A percentile compares a stretch with the other conserved stretches of the same genome.
These are phyloP conservation scores for Elephas maximus DNA, from an alignment of 2,113 vertebrate species.

Conservation along the genomic window DNA sequence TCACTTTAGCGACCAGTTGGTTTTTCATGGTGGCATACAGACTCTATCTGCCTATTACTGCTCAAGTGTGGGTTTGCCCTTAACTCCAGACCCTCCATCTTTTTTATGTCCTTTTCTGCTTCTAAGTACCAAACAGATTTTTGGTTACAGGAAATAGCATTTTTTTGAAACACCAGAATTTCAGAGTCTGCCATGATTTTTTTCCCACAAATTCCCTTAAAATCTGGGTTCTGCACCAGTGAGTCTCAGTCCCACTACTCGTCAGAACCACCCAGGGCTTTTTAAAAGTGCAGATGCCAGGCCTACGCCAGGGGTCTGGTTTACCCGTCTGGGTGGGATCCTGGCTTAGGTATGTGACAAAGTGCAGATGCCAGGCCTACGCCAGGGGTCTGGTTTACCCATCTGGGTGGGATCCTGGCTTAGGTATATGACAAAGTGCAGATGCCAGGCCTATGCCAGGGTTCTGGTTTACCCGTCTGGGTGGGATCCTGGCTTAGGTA, in stretches of 20 bases:
- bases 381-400: no score
- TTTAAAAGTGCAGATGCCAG: neutral
- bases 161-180: neutral
- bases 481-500: neutral
- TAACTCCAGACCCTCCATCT: neutral
- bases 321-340: neutral
- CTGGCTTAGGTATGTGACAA: neutral
- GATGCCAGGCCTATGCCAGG: no score
- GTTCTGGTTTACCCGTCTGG: no score
- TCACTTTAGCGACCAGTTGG: neutral
- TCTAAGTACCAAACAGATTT: neutral
- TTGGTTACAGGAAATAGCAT: neutral
- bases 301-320: rapidly evolving
- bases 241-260: neutral
- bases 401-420: no score
- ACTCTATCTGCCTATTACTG: neutral
- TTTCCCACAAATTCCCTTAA: neutral
- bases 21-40: no score
- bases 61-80: neutral
- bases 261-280: neutral
- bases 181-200: neutral
- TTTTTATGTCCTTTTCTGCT: neutral
- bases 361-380: no score
- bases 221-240: neutral
- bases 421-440: no score